Percentiles rank a stretch among this genome's conserved stretches.
These are phyloP conservation scores for Eciton burchellii DNA, from an alignment of 1,140 invertebrate species.

Conservation along the genomic window DNA sequence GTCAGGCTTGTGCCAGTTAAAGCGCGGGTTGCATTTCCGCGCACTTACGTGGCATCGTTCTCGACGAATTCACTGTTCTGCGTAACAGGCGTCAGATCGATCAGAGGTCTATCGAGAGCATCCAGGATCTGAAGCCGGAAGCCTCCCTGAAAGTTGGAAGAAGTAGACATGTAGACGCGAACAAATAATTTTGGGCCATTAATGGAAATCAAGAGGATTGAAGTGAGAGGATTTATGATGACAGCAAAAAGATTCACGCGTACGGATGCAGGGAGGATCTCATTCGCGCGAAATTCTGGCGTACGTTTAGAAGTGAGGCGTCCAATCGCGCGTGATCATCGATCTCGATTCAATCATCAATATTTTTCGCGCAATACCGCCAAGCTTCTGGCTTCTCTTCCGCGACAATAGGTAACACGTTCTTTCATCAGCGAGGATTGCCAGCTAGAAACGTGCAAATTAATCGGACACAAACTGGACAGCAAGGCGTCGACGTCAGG, in stretches of 20 bases:
- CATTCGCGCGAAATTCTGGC: no score
- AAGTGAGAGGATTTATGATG: neutral
- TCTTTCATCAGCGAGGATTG: neutral
- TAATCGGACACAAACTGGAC: neutral
- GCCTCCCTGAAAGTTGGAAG: slow-evolving; percentile 90
- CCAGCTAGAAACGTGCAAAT: neutral
- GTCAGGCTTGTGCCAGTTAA: neutral
- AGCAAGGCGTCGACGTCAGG: neutral
- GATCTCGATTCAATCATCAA: no score
- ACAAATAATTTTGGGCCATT: no score
- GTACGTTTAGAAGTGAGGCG: no score
- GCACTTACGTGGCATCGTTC: slow-evolving; percentile 91
- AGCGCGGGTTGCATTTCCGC: neutral
- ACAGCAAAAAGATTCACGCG: no score
- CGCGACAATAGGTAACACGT: no score
- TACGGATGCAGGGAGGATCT: no score
- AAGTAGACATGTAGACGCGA: neutral
- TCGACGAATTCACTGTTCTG: slow-evolving; percentile 92
- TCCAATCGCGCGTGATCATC: no score
- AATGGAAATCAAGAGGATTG: neutral
- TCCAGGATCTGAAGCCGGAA: slow-evolving; percentile 94
- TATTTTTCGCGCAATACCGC: no score
- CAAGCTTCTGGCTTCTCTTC: no score
- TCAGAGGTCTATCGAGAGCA: slow-evolving; percentile 91
- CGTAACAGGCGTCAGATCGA: slow-evolving; percentile 93